phyloP scores from a whole-genome alignment of 1,140 invertebrate species.

The Drosophila eugracilis region DNA sequence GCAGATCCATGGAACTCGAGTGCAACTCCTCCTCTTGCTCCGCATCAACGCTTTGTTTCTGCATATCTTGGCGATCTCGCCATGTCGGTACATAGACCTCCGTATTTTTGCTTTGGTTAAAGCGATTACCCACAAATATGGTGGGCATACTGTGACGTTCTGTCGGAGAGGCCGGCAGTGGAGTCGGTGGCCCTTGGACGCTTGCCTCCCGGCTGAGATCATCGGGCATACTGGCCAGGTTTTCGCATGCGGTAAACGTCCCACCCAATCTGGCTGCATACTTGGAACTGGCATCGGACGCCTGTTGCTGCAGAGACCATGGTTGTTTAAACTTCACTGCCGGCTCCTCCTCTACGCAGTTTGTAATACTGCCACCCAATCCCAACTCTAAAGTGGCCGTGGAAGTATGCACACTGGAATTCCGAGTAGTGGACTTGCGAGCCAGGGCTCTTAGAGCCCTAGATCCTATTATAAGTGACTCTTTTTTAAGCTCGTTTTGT shows the following conservation, averaged over 20 bases:
- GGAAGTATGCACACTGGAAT: constrained; percentile 85
- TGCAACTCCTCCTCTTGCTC: constrained; percentile 76
- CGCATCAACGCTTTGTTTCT: constrained; percentile 75
- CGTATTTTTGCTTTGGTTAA: constrained; percentile 86
- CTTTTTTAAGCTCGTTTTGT: constrained; percentile 68
- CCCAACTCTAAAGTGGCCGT: constrained; percentile 85
- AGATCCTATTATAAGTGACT: constrained; percentile 78
- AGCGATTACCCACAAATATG: constrained; percentile 87
- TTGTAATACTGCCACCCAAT: constrained; percentile 57
- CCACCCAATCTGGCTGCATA: constrained; percentile 85
- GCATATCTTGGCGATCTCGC: constrained; percentile 80
- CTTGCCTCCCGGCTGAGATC: constrained; percentile 54
- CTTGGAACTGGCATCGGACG: constrained; percentile 87
- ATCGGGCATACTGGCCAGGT: constrained; percentile 88
- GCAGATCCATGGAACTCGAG: constrained; percentile 86
- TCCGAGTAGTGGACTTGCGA: constrained; percentile 67
- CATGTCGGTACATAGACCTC: constrained; percentile 86
- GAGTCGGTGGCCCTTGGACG: constrained; percentile 5
- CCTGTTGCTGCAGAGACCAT: constrained; percentile 79
- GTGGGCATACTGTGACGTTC: constrained; percentile 85
- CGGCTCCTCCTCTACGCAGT: constrained; percentile 57
- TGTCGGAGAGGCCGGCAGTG: constrained; percentile 52
- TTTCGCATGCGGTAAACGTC: constrained; percentile 88
- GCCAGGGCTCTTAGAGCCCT: constrained; percentile 70
- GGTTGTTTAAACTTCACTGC: constrained; percentile 1